phyloP scores from a whole-genome alignment of 2,888 invertebrate genomes.

The Leptura quadrifasciata region DNA sequence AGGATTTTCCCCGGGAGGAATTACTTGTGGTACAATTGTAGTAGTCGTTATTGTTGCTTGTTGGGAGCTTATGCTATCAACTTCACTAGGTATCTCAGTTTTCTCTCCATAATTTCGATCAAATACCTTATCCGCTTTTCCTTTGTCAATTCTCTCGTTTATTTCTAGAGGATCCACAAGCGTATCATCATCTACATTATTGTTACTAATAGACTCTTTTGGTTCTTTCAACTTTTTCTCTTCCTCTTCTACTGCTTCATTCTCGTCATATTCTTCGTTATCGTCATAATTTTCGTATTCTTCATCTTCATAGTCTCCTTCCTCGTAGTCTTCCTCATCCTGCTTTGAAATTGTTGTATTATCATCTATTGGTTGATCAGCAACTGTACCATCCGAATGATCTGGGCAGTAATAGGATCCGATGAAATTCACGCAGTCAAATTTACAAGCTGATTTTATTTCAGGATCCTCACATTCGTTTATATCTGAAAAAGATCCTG shows the following conservation, averaged over 20 bases:
- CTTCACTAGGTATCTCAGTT: neutral
- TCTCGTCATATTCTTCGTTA: constrained; percentile 38
- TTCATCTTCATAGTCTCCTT: constrained; percentile 48
- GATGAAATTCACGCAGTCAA: constrained; percentile 79
- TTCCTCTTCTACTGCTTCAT: constrained; percentile 10
- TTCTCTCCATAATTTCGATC: neutral
- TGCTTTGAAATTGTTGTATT: constrained; percentile 43
- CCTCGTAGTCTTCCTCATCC: constrained; percentile 56
- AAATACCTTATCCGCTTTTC: neutral
- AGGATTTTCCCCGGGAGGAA: constrained; percentile 19
- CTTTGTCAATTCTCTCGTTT: neutral
- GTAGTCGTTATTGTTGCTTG: neutral
- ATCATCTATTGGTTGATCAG: constrained; percentile 55
- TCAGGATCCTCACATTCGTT: constrained; percentile 79
- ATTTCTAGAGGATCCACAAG: neutral
- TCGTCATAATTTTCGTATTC: constrained; percentile 56
- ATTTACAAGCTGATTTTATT: constrained; percentile 71
- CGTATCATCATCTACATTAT: neutral
- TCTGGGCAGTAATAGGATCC: constrained; percentile 77
- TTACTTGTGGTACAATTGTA: constrained; percentile 15
- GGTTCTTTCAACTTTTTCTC: neutral
- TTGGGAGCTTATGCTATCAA: neutral
- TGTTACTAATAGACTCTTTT: neutral
- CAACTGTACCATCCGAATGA: constrained; percentile 38
- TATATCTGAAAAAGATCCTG: constrained; percentile 74